phyloP scores from a whole-genome alignment of 2,113 vertebrate genomes.

The Cyanoderma ruficeps region DNA sequence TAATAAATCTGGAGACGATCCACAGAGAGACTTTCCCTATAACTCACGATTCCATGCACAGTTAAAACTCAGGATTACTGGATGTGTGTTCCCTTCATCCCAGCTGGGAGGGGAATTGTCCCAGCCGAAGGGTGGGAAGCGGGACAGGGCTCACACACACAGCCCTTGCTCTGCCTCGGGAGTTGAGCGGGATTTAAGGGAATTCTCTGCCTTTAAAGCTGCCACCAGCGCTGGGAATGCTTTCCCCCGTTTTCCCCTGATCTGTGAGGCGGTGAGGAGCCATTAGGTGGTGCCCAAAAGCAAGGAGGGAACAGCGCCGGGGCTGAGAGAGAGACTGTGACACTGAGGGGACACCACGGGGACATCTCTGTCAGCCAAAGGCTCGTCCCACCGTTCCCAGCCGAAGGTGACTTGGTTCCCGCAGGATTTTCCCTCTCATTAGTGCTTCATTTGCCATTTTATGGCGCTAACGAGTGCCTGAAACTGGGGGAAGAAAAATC shows the following conservation, averaged over 20 bases:
- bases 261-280: neutral
- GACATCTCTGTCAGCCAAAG: neutral
- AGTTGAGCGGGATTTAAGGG: neutral
- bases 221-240: neutral
- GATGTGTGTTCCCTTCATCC: neutral
- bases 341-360: neutral
- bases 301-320: neutral
- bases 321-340: neutral
- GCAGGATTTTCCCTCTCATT: neutral
- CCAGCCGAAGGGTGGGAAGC: neutral
- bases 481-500: neutral
- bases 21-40: neutral
- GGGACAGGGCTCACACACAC: neutral
- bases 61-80: neutral
- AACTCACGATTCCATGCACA: no score
- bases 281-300: constrained; percentile 9
- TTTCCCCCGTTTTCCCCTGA: rapidly evolving
- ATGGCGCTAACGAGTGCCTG: neutral
- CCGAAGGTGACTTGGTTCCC: neutral
- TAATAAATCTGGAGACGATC: neutral
- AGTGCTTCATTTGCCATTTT: neutral
- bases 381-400: neutral
- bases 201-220: neutral
- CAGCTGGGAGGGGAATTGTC: neutral
- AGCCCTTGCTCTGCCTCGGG: neutral